These are phyloP conservation scores for Gambusia yucatana DNA, from an alignment of 2,797 vertebrate species.

Conservation along the genomic window DNA sequence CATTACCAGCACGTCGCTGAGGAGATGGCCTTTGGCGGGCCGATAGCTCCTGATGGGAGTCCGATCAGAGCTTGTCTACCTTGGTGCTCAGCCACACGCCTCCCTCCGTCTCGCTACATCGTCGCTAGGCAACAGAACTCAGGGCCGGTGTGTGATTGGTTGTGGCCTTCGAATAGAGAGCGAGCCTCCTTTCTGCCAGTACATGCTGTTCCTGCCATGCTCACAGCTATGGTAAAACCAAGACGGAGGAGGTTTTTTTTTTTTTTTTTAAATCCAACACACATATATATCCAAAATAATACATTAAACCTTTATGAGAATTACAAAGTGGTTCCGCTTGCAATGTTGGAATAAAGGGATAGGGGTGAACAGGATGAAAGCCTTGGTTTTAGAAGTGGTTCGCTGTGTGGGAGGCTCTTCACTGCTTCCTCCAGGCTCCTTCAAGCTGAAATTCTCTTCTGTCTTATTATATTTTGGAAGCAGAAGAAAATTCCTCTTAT, in stretches of 20 bases:
- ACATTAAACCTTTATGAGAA: conserved; percentile 24
- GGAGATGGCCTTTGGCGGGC: conserved; percentile 60
- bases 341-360: conserved; percentile 15
- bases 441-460: conserved; percentile 38
- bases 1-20: conserved; percentile 49
- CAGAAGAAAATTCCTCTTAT: conserved; percentile 29
- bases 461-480: conserved; percentile 34
- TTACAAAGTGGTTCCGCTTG: conserved; percentile 15
- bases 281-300: conserved; percentile 15
- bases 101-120: conserved; percentile 63
- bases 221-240: conserved; percentile 27
- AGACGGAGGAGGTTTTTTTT: not conserved
- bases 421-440: conserved; percentile 65
- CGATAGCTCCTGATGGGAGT: conserved; percentile 60
- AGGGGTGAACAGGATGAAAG: conserved; percentile 48
- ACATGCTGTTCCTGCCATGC: conserved; percentile 68
- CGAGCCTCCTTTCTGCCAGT: conserved; percentile 71
- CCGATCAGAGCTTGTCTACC: conserved; percentile 69
- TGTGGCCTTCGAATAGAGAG: conserved; percentile 73
- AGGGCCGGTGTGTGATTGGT: conserved; percentile 74
- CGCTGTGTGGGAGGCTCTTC: conserved; percentile 71
- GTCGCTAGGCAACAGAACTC: conserved; percentile 91
- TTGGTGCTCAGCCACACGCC: conserved; percentile 61
- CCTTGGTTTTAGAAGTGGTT: conserved; percentile 54
- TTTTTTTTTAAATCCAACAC: not conserved